A percentile compares a stretch with the other conserved stretches of the same genome.
Evolutionary conservation across 2,113 vertebrate genomes (phyloP).

Genomic region (Budorcas taxicolor): DNA sequence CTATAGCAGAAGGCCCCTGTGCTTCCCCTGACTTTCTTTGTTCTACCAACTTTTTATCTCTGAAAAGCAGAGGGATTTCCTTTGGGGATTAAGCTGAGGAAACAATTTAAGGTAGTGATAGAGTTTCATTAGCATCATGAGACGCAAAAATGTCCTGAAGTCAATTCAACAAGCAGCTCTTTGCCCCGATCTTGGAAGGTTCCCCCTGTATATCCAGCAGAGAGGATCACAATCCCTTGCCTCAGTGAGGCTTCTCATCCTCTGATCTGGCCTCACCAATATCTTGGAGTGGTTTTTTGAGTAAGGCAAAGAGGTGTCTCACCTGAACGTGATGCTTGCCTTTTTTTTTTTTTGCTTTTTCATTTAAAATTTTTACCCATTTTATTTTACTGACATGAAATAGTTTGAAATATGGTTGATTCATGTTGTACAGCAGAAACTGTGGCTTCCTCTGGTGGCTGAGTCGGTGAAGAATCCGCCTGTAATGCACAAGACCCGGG

Average conservation of each 20-base stretch:
- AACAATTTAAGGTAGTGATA: constrained; percentile 52
- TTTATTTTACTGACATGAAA: neutral
- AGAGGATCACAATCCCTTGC: neutral
- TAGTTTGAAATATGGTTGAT: neutral
- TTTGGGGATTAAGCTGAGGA: constrained; percentile 67
- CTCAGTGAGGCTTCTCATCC: neutral
- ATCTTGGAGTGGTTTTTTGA: neutral
- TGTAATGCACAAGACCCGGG: neutral
- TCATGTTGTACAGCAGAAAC: neutral
- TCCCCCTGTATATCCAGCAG: neutral
- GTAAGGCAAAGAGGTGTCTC: neutral
- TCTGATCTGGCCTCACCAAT: neutral
- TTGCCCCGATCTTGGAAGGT: neutral
- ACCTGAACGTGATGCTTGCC: neutral
- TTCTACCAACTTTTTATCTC: constrained; percentile 71
- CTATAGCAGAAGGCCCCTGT: constrained; percentile 6
- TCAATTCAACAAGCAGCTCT: constrained; percentile 5
- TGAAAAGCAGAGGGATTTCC: constrained; percentile 76
- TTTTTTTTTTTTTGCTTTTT: neutral
- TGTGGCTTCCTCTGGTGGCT: neutral
- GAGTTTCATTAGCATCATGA: constrained; percentile 60
- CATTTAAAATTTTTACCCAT: neutral
- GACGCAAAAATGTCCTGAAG: constrained; percentile 47
- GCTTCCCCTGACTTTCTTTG: constrained; percentile 68
- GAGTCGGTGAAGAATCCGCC: neutral